Percentiles rank a stretch among this genome's conserved stretches.
phyloP scores from a whole-genome alignment of 2,888 invertebrate species.

The Pheosia tremula region DNA sequence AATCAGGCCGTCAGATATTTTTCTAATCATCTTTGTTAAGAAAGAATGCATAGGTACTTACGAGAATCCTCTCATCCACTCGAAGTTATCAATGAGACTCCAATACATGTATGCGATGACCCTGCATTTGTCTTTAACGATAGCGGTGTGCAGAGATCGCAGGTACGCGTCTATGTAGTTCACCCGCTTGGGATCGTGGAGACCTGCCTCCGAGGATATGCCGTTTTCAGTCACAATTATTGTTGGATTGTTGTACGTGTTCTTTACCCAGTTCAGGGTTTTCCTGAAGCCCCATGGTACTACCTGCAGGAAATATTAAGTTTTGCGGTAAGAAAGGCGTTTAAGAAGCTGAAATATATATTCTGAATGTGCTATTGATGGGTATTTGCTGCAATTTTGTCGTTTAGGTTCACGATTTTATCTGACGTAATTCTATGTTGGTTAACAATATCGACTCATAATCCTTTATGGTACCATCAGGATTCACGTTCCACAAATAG shows the following conservation, averaged over 20 bases:
- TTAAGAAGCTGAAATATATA: no score
- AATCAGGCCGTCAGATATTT: no score
- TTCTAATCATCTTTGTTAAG: constrained; percentile 24
- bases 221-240: constrained; percentile 87
- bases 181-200: constrained; percentile 77
- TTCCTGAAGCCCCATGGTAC: constrained; percentile 88
- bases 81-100: constrained; percentile 93
- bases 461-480: no score
- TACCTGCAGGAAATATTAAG: constrained; percentile 63
- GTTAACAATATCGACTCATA: no score
- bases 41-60: constrained; percentile 59
- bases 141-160: constrained; percentile 69
- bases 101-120: constrained; percentile 89
- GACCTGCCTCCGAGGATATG: constrained; percentile 72
- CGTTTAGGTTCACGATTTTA: no score
- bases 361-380: no score
- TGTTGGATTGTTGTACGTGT: constrained; percentile 83
- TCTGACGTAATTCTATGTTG: no score
- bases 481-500: no score
- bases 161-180: constrained; percentile 82
- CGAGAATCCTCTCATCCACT: constrained; percentile 91
- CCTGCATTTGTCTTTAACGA: constrained; percentile 82
- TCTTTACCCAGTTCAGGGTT: constrained; percentile 85
- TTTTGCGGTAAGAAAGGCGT: not conserved
- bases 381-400: no score